Base-by-base conservation (phyloP, 2,888 invertebrate genomes). In the Exephanes ischioxanthus region DNA sequence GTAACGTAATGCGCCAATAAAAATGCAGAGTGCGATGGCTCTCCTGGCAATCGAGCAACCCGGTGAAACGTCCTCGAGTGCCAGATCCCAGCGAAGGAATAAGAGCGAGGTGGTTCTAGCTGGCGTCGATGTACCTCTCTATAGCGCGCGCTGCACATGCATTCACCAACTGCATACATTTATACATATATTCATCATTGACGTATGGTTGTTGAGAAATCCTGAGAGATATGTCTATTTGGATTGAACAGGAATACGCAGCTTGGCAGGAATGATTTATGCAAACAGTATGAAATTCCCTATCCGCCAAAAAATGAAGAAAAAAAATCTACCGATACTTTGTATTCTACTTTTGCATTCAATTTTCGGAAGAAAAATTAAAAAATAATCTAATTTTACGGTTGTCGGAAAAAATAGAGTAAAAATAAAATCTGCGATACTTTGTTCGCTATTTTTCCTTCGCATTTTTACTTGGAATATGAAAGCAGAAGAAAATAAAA, bases 1-100 rank as follows among this genome's bases (percentile, higher is more conserved):
- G 88, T 87, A 87, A 87, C 87, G 88, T 90, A 91, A 91, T 91
- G 89, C 86, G 86, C 86, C 91, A 89, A 91, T 91, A 91, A 91
- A 91, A 91, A 91, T 91, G 90, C 91, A 91, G 89, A 90, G 88
- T 89, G 86, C 88, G 87, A 80, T 87, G 63, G 83, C 75, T 86
- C 67, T 80, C 68, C 70, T 81, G 79, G 86, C 78, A 87, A 87
- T 84, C 85, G 71, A 48, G 80, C 45, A 72, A 76, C 71, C 77
- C 77, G 77, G 41, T 77, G 72, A 77, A 80, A 84, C 48, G 80
- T 80, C 61, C 72, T 77, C 81, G 80, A 78, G 71, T 85, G 53
- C 61, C 68, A 71, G 75, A 45, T 77, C 68, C 45, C 33, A 71
- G 30, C 55, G 53, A 58, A 68, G 51, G 53, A 61, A 68, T 63